A percentile compares a stretch with the other conserved stretches of the same genome.
Evolutionary conservation across 2,888 invertebrate species (phyloP).

Genomic region (Troides aeacus): DNA sequence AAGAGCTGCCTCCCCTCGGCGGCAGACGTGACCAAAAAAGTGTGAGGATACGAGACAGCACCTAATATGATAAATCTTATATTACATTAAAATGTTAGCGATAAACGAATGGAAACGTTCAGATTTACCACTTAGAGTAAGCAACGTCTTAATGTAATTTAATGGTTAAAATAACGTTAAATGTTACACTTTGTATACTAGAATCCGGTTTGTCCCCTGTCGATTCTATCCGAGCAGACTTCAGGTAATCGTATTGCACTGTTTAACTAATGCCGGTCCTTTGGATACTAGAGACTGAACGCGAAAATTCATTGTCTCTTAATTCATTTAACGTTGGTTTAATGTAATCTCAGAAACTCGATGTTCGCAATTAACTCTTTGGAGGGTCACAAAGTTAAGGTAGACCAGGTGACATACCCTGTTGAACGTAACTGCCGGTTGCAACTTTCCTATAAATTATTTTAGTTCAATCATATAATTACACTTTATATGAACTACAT

Average conservation of each 20-base stretch:
- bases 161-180: not conserved
- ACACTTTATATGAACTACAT: no score
- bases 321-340: slow-evolving; percentile 13
- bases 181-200: not conserved
- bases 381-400: not conserved
- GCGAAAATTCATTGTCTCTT: slow-evolving; percentile 12
- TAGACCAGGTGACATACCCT: not conserved
- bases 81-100: no score
- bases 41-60: no score
- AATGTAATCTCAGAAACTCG: slow-evolving; percentile 18
- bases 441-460: not conserved
- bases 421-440: not conserved
- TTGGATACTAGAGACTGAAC: slow-evolving; percentile 7
- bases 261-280: slow-evolving; percentile 1
- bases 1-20: no score
- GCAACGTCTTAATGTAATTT: no score
- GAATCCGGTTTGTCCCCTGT: slow-evolving; percentile 2
- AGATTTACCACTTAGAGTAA: no score
- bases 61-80: no score
- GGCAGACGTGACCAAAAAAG: no score
- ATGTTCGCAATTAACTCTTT: slow-evolving; percentile 18
- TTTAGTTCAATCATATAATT: not conserved
- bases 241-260: slow-evolving; percentile 8
- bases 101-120: no score
- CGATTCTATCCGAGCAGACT: not conserved